Conservation (phyloP, 2,797 vertebrate genomes). For the Cuculus canorus region DNA sequence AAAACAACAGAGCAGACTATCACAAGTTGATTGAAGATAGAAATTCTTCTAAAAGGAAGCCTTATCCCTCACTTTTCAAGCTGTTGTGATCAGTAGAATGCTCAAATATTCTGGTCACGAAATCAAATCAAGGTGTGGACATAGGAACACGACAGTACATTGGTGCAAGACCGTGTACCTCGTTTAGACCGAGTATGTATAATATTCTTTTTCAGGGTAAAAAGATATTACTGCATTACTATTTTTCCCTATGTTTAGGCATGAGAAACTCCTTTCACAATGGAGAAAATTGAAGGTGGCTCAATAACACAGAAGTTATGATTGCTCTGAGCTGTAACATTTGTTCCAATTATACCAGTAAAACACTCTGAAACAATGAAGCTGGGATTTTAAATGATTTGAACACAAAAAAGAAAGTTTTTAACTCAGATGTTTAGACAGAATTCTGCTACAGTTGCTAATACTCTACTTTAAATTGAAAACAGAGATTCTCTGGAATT, state of each 20-base stretch:
- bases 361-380: background rate
- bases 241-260: background rate
- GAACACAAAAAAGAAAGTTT: background rate
- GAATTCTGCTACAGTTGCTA: background rate
- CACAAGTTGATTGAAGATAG: background rate
- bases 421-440: background rate
- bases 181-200: background rate
- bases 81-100: background rate
- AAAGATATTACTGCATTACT: background rate
- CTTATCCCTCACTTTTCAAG: background rate
- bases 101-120: background rate
- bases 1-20: background rate
- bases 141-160: background rate
- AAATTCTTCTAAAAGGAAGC: background rate
- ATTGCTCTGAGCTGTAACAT: background rate
- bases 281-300: background rate
- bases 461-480: background rate
- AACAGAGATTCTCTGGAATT: background rate
- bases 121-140: background rate
- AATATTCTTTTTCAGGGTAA: background rate
- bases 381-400: background rate
- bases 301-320: background rate
- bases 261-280: background rate
- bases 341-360: background rate
- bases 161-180: rapidly evolving